These are phyloP conservation scores for Lepidurus couesii DNA, from an alignment of 1,140 invertebrate genomes.

Conservation along the genomic window DNA sequence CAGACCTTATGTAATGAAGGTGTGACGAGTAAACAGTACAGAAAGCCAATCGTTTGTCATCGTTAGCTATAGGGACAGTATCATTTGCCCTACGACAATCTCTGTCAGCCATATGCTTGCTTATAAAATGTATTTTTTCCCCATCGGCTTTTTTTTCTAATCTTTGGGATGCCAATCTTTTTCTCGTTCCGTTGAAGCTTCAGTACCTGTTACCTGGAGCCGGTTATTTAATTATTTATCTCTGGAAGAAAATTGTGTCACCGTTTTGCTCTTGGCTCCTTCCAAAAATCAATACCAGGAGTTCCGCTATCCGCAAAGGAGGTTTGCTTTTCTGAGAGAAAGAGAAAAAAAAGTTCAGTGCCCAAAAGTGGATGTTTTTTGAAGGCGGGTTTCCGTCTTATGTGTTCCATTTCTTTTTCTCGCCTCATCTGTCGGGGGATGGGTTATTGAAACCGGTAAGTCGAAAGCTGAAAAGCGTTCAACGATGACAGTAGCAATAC, in stretches of 20 bases:
- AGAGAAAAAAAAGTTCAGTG: neutral
- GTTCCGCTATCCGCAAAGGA: neutral
- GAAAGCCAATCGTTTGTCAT: too few species aligned
- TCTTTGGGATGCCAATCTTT: too few species aligned
- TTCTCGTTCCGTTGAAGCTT: too few species aligned
- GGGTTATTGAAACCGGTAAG: slow-evolving; percentile 7
- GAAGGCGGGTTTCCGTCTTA: neutral
- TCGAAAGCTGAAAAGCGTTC: neutral
- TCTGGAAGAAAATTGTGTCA: neutral
- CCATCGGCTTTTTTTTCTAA: too few species aligned
- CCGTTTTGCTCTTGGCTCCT: neutral
- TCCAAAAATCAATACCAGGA: slow-evolving; percentile 14
- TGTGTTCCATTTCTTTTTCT: neutral
- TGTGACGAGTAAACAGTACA: too few species aligned
- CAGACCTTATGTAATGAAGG: too few species aligned
- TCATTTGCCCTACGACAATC: too few species aligned
- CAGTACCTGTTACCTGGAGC: neutral
- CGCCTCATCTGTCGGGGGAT: neutral
- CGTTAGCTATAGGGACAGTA: too few species aligned
- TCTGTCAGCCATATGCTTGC: too few species aligned
- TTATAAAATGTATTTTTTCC: too few species aligned
- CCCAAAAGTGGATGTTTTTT: neutral
- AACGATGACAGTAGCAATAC: slow-evolving; percentile 6
- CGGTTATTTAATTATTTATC: neutral
- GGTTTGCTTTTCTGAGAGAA: neutral